Percentiles rank a stretch among this genome's conserved stretches.
Evolutionary conservation across 2,888 invertebrate genomes (phyloP).

Genomic region (Diploptera punctata): DNA sequence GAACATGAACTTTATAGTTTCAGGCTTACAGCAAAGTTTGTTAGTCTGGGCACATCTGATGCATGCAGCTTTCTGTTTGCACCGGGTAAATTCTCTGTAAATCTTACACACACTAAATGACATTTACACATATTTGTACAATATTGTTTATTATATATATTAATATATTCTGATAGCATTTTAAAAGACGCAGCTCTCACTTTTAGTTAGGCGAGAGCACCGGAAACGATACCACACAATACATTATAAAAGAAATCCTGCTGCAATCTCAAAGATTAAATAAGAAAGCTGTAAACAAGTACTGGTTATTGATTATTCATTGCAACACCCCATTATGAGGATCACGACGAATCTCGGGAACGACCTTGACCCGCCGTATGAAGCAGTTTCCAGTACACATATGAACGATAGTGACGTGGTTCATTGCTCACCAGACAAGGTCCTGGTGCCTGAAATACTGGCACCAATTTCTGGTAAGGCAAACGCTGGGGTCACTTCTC

Average conservation of each 20-base stretch:
- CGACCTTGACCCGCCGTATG: conserved; percentile 28
- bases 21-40: conserved; percentile 2
- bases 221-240: conserved; percentile 27
- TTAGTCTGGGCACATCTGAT: conserved; percentile 30
- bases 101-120: conserved; percentile 31
- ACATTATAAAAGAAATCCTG: conserved; percentile 32
- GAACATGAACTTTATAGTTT: conserved; percentile 15
- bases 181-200: conserved; percentile 30
- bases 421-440: conserved; percentile 32
- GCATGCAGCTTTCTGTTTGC: conserved; percentile 15
- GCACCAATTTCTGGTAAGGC: conserved; percentile 34
- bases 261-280: conserved; percentile 31
- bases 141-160: conserved; percentile 34
- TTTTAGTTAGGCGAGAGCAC: conserved; percentile 32
- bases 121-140: conserved; percentile 41
- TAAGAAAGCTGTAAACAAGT: conserved; percentile 35
- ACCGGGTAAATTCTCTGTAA: conserved; percentile 17
- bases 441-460: conserved; percentile 32
- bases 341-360: conserved; percentile 35
- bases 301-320: conserved; percentile 22
- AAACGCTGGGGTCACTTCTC: conserved; percentile 57
- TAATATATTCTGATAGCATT: conserved; percentile 36
- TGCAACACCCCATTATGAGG: conserved; percentile 24
- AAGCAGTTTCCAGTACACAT: conserved; percentile 38
- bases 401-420: conserved; percentile 37